Conservation (phyloP, 2,113 vertebrate species). For the Phrynosoma blainvillii region DNA sequence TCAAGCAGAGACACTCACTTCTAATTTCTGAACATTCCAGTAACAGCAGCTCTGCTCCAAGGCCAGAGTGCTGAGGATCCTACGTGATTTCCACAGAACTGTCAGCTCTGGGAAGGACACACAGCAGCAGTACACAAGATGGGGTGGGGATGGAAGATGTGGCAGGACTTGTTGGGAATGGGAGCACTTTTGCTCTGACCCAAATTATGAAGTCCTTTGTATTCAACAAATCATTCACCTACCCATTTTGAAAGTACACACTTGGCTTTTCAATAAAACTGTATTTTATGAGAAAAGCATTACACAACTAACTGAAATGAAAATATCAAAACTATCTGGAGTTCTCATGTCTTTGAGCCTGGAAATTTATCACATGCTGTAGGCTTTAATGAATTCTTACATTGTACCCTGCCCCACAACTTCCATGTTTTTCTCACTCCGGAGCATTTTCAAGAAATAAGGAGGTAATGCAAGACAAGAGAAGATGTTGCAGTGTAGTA, state of each 20-base stretch:
- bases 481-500: too few relatives aligned
- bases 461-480: too few relatives aligned
- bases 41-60: background rate
- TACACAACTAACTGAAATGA: background rate
- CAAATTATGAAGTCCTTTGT: background rate
- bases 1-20: background rate
- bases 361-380: background rate
- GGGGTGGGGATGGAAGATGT: background rate
- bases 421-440: too few relatives aligned
- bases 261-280: background rate
- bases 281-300: background rate
- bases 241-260: background rate
- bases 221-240: background rate
- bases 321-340: background rate
- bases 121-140: background rate
- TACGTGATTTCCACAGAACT: slow-evolving; percentile 15
- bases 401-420: too few relatives aligned
- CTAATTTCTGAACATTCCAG: slow-evolving; percentile 5
- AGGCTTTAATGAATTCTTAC: background rate
- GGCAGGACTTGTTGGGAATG: background rate
- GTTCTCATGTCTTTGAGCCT: background rate
- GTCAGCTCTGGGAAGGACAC: background rate
- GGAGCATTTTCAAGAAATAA: too few relatives aligned
- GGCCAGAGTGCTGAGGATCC: background rate
- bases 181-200: background rate